Evolutionary conservation across 2,888 invertebrate species (phyloP), one percentile per base, ranked within the genome.

Genomic region (Rhingia campestris): DNA sequence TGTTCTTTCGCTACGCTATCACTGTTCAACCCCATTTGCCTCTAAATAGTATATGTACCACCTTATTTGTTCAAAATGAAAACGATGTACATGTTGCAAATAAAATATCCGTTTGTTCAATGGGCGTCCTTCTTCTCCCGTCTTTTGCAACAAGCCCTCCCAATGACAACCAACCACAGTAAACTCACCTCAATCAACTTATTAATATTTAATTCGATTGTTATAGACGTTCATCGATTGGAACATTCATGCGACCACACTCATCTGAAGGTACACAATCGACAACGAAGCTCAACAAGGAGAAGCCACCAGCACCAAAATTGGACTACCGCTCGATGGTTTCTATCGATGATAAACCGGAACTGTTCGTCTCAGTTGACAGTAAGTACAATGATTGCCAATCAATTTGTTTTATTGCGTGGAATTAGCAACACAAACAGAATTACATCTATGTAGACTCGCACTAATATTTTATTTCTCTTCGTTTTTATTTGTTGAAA

Each of bases 341-440:
- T 85, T 97, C 97, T 30, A 96, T 97, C 86, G 97, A 97, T 89
- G 98, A 98, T 91, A 97, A 97, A 95, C 97, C 98, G 4, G 98
- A 98, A 92, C 94, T 98, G 87, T 98, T 98, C 93, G 96, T 96
- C 87, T 97, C 97, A 61, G 96, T 98, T 90, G 97, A 98, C 91
- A 97, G 97, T 97, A 92, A 95, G 97, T 95, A 86, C 7, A 12
- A 5, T n/a, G n/a, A n/a, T n/a, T n/a, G n/a, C n/a, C n/a, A n/a
- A n/a, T n/a, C n/a, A n/a, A n/a, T n/a, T n/a, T n/a, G n/a, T n/a
- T n/a, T n/a, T n/a, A n/a, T n/a, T n/a, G n/a, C n/a, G n/a, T n/a
- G n/a, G n/a, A n/a, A n/a, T n/a, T n/a, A n/a, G n/a, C n/a, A n/a
- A n/a, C n/a, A n/a, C n/a, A n/a, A n/a, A n/a, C n/a, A n/a, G n/a